phyloP scores from a whole-genome alignment of 2,888 invertebrate species.

The Nesidiocoris tenuis region DNA sequence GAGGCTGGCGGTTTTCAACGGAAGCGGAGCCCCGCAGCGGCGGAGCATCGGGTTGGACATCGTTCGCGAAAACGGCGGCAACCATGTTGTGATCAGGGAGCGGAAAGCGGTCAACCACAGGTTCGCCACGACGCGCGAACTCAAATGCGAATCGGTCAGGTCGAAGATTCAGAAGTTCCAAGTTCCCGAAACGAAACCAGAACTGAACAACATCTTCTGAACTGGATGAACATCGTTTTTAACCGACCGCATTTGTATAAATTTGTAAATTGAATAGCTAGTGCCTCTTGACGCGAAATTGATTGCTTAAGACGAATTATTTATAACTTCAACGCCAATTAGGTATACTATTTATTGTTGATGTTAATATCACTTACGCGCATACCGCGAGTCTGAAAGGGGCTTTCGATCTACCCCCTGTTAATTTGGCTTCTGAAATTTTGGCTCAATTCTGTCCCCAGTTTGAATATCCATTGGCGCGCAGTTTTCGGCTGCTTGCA shows the following conservation, averaged over 20 bases:
- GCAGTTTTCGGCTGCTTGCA: too few species aligned
- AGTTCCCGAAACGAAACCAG: constrained; percentile 43
- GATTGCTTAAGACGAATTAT: background rate
- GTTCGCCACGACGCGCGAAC: constrained; percentile 57
- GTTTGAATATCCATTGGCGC: too few species aligned
- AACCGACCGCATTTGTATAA: constrained; percentile 20
- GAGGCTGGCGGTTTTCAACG: constrained; percentile 47
- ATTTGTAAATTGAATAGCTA: constrained; percentile 12
- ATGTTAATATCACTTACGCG: too few species aligned
- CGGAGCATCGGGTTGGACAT: constrained; percentile 55
- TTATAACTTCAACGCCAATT: background rate
- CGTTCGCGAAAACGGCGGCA: constrained; percentile 56
- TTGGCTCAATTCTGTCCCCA: too few species aligned
- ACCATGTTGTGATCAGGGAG: constrained; percentile 57
- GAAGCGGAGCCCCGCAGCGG: constrained; percentile 31
- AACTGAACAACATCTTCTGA: constrained; percentile 46
- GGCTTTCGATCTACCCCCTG: too few species aligned
- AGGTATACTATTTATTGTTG: background rate
- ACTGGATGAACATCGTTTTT: constrained; percentile 6
- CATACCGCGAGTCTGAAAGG: too few species aligned
- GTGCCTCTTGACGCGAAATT: constrained; percentile 12
- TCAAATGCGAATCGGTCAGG: constrained; percentile 58
- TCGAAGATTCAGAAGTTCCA: constrained; percentile 55
- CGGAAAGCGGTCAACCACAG: constrained; percentile 55
- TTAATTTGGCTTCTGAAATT: too few species aligned